A percentile compares a stretch with the other conserved stretches of the same genome.
Evolutionary conservation across 2,888 invertebrate genomes (phyloP).

Genomic region (Ophonus ardosiacus): DNA sequence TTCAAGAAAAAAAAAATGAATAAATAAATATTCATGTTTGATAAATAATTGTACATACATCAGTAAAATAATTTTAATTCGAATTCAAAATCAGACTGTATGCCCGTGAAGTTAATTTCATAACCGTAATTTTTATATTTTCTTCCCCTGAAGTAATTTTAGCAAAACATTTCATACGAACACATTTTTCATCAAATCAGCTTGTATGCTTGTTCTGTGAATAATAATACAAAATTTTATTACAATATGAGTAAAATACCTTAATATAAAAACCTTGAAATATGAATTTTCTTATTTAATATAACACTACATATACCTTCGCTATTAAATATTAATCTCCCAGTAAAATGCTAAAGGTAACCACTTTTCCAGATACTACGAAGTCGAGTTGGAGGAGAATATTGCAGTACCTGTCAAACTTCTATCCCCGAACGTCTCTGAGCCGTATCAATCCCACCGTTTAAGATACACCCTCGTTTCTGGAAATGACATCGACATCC

Average conservation of each 20-base stretch:
- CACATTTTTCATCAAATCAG: not conserved
- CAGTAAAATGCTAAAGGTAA: conserved; percentile 7
- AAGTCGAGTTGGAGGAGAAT: conserved; percentile 90
- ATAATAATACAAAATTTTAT: not conserved
- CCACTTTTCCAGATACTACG: conserved; percentile 80
- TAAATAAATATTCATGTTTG: no score
- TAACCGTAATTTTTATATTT: no score
- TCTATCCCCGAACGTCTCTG: conserved; percentile 86
- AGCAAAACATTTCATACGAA: no score
- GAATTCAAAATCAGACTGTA: no score
- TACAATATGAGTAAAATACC: not conserved
- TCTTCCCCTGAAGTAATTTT: no score
- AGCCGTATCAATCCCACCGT: conserved; percentile 81
- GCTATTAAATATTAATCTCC: not conserved
- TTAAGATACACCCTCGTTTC: conserved; percentile 82
- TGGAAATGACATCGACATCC: conserved; percentile 78
- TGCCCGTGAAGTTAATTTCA: no score
- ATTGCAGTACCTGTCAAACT: conserved; percentile 85
- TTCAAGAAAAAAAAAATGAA: no score
- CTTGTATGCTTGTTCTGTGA: not conserved
- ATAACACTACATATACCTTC: not conserved
- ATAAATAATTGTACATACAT: no score
- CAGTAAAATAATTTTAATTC: no score
- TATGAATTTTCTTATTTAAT: not conserved
- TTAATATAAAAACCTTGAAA: not conserved